These are phyloP conservation scores for Pipa parva DNA, from an alignment of 2,113 vertebrate species.

Conservation along the genomic window DNA sequence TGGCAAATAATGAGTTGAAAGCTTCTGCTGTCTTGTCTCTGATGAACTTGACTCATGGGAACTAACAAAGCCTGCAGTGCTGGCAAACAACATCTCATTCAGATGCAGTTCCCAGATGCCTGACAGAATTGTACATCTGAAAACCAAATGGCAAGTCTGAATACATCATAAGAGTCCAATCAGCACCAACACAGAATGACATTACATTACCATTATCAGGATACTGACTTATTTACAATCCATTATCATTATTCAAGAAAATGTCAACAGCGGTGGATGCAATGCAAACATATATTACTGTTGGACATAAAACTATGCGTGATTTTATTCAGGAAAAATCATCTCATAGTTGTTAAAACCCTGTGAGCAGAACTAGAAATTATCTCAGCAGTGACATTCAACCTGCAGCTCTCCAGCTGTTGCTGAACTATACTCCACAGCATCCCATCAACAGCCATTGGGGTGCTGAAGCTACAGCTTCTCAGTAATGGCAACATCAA, in stretches of 20 bases:
- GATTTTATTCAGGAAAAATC: no score
- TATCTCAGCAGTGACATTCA: no score
- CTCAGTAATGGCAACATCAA: no score
- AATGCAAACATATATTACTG: no score
- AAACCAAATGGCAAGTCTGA: conserved; percentile 32
- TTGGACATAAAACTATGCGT: no score
- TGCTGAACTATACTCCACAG: no score
- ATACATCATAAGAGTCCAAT: conserved; percentile 22
- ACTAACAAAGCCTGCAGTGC: conserved; percentile 14
- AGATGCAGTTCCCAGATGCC: conserved; percentile 31
- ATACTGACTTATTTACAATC: not conserved
- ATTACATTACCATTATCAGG: not conserved
- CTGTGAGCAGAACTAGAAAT: no score
- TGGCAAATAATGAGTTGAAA: conserved; percentile 15
- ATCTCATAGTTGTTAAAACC: no score
- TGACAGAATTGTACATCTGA: conserved; percentile 36
- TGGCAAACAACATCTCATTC: conserved; percentile 36
- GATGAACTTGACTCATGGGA: conserved; percentile 25
- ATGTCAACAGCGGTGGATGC: not conserved
- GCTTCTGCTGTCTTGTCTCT: conserved; percentile 17
- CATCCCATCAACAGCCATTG: no score
- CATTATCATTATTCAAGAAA: not conserved
- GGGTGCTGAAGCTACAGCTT: no score
- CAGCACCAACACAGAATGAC: conserved; percentile 7
- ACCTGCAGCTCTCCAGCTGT: no score